Percentiles rank a stretch among this genome's conserved stretches.
These are phyloP conservation scores for Polymixis flavicincta DNA, from an alignment of 2,888 invertebrate species.

Conservation along the genomic window DNA sequence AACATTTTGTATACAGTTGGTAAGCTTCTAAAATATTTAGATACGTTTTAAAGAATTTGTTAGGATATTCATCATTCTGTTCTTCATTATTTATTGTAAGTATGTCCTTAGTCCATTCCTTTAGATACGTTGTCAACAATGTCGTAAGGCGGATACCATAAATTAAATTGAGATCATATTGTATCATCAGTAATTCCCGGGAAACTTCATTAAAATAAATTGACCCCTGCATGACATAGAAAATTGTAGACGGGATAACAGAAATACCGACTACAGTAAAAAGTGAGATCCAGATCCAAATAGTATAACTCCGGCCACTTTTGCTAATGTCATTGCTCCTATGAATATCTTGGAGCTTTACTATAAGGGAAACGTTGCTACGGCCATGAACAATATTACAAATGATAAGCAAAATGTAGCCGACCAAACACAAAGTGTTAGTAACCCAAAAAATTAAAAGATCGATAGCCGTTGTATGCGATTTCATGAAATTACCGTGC, in stretches of 20 bases:
- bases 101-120: background rate
- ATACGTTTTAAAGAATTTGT: background rate
- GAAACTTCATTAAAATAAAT: background rate
- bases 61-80: background rate
- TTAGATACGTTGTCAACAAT: slow-evolving; percentile 9
- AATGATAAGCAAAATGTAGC: background rate
- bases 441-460: fast-evolving
- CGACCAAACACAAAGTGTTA: fast-evolving
- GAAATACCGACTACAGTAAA: background rate
- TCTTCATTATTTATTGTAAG: background rate
- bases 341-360: too few relatives aligned
- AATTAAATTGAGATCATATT: slow-evolving; percentile 11
- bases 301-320: too few relatives aligned
- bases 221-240: fast-evolving
- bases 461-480: fast-evolving
- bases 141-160: slow-evolving; percentile 8
- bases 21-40: slow-evolving; percentile 10
- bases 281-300: slow-evolving; percentile 18
- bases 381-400: background rate
- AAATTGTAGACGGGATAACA: background rate
- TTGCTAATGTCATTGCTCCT: too few relatives aligned
- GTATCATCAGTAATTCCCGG: fast-evolving
- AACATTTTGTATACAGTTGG: slow-evolving; percentile 6
- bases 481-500: fast-evolving
- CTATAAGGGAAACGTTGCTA: slow-evolving; percentile 7